A percentile compares a stretch with the other conserved stretches of the same genome.
phyloP scores from a whole-genome alignment of 1,140 invertebrate species.

The Lordiphosa mommai region DNA sequence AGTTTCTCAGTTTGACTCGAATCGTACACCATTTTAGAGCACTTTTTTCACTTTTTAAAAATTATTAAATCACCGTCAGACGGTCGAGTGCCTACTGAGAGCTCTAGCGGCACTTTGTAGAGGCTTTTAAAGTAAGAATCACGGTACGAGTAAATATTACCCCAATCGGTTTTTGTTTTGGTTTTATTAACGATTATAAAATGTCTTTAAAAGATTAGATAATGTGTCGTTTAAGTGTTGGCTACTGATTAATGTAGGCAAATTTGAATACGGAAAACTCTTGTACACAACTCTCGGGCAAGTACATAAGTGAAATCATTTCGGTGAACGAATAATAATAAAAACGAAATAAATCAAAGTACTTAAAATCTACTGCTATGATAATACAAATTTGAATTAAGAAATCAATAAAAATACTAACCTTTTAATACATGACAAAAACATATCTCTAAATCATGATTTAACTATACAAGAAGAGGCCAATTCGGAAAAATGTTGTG shows the following conservation, averaged over 20 bases:
- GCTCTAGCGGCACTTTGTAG: background rate
- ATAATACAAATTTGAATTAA: too few species aligned
- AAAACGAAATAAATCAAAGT: too few species aligned
- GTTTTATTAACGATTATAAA: slow-evolving; percentile 29
- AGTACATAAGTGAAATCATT: too few species aligned
- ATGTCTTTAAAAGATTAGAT: slow-evolving; percentile 31
- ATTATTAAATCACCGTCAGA: slow-evolving; percentile 2
- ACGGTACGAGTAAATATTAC: slow-evolving; percentile 14
- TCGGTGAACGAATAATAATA: too few species aligned
- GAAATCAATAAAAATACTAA: too few species aligned
- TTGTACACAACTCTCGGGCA: too few species aligned
- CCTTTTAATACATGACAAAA: too few species aligned
- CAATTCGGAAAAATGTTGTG: too few species aligned
- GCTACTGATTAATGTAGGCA: slow-evolving; percentile 7
- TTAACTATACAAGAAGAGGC: too few species aligned
- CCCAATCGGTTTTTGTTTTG: slow-evolving; percentile 12
- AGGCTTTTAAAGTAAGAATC: slow-evolving; percentile 57
- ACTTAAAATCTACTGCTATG: too few species aligned
- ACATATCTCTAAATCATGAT: too few species aligned
- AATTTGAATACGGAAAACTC: too few species aligned
- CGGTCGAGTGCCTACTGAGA: slow-evolving; percentile 40
- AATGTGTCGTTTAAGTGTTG: slow-evolving; percentile 1
- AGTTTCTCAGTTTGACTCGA: slow-evolving; percentile 16
- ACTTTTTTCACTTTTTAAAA: background rate
- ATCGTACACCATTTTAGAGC: slow-evolving; percentile 35